Conservation (phyloP, 2,888 invertebrate genomes). For the Pseudoips prasinana region DNA sequence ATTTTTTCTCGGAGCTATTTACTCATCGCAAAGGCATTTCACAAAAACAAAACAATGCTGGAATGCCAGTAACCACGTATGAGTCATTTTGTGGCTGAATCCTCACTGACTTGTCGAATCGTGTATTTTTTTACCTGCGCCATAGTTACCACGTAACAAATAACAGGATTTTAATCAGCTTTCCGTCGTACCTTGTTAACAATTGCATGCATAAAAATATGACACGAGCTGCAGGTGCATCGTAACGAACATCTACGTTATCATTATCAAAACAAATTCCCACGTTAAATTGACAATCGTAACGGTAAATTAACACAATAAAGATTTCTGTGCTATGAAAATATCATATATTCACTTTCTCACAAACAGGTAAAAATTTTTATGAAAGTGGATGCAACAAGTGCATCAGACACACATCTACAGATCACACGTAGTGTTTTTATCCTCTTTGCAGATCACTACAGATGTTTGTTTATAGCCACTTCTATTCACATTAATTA, state of each 20-base stretch:
- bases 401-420: slow-evolving; percentile 42
- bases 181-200: slow-evolving; percentile 47
- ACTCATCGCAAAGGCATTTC: slow-evolving; percentile 65
- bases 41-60: slow-evolving; percentile 73
- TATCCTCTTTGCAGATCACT: too few species aligned
- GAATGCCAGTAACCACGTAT: slow-evolving; percentile 61
- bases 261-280: slow-evolving; percentile 58
- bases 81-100: slow-evolving; percentile 73
- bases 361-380: slow-evolving; percentile 61
- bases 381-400: slow-evolving; percentile 73
- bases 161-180: slow-evolving; percentile 54
- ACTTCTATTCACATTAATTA: slow-evolving; percentile 25
- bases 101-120: slow-evolving; percentile 46
- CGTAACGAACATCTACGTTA: slow-evolving; percentile 57
- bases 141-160: slow-evolving; percentile 50
- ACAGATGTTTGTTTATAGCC: slow-evolving; percentile 57
- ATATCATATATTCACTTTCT: slow-evolving; percentile 64
- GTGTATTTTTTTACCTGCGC: slow-evolving; percentile 54
- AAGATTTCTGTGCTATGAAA: slow-evolving; percentile 46
- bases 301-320: slow-evolving; percentile 68
- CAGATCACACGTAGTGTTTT: too few species aligned
- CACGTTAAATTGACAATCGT: slow-evolving; percentile 52
- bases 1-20: slow-evolving; percentile 40
- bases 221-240: slow-evolving; percentile 73
- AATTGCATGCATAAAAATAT: slow-evolving; percentile 54